Evolutionary conservation across 2,888 invertebrate genomes (phyloP), one percentile per base, ranked within the genome.

Genomic region (Thymelicus lineola): DNA sequence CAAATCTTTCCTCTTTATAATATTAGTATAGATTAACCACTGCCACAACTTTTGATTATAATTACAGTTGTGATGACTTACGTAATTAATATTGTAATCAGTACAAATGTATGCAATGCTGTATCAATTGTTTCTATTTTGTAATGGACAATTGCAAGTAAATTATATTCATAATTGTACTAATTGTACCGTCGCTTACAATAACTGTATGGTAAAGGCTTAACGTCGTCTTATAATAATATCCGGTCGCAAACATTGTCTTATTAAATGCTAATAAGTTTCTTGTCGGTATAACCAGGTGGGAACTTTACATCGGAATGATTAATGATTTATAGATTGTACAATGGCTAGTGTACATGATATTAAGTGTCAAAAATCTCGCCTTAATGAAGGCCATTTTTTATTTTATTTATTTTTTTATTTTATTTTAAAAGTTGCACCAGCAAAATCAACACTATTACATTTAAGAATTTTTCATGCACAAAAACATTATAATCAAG

Each of bases 201-300:
- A 48, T 48, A 61, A 62, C 50, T 46, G 14, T 57, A 20, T 68
- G 48, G 5, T 20, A n/a, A 7, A 20, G 20, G 48, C 63, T 35
- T 58, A 48, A 48, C 20, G 7, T 36, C 17, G 20, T 36, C 63
- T 62, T 58, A 58, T 53, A 20, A 53, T 20, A 17, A 20, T 69
- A 58, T 69, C 63, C 69, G 63, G 63, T 42, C 64, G 42, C 64
- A 57, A 61, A 70, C 69, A 64, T 69, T 69, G 64, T 64, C 57
- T 48, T 58, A 58, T 57, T 69, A 38, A 70, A 70, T 70, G 69
- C 64, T 64, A 70, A 69, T 69, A 48, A 63, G 69, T 70, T 70
- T 70, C 69, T 70, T 70, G 69, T 57, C 42, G 28, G 17, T 70
- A 53, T 17, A 58, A 57, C 62, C 69, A 70, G 69, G 63, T 70